These are phyloP conservation scores for Zosterops pallidus DNA, from an alignment of 2,113 vertebrate species.

Conservation along the genomic window DNA sequence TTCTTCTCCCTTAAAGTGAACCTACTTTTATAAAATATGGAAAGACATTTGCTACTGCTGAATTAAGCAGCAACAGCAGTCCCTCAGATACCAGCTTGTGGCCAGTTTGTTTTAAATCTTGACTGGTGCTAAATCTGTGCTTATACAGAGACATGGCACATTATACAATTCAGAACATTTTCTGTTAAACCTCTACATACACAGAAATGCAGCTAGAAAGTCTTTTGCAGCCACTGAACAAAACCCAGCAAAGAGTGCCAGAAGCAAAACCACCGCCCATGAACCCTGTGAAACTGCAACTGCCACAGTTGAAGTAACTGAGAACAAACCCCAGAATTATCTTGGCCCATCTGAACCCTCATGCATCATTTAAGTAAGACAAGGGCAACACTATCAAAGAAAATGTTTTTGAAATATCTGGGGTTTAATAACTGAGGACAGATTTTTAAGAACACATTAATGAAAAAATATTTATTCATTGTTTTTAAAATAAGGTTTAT, in stretches of 20 bases:
- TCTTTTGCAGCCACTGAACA: not conserved
- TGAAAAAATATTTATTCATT: not conserved
- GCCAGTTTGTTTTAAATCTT: not conserved
- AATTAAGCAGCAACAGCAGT: not conserved
- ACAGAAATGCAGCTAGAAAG: not conserved
- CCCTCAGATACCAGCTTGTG: not conserved
- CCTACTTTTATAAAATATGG: not conserved
- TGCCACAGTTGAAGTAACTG: not conserved
- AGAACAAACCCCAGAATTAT: not conserved
- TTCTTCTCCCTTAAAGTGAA: not conserved
- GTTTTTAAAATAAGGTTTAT: constrained; percentile 32
- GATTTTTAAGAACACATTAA: not conserved
- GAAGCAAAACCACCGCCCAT: not conserved
- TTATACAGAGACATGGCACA: fast-evolving
- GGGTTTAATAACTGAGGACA: not conserved
- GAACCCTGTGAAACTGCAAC: not conserved
- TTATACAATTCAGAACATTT: not conserved
- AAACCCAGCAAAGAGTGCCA: not conserved
- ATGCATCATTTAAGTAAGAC: not conserved
- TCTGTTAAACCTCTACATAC: not conserved
- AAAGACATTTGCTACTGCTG: not conserved
- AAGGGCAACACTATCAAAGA: not conserved
- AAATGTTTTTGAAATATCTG: not conserved
- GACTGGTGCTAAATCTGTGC: not conserved
- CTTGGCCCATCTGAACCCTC: not conserved